Evolutionary conservation across 1,140 invertebrate genomes (phyloP).

Genomic region (Sminthurides bifidus): DNA sequence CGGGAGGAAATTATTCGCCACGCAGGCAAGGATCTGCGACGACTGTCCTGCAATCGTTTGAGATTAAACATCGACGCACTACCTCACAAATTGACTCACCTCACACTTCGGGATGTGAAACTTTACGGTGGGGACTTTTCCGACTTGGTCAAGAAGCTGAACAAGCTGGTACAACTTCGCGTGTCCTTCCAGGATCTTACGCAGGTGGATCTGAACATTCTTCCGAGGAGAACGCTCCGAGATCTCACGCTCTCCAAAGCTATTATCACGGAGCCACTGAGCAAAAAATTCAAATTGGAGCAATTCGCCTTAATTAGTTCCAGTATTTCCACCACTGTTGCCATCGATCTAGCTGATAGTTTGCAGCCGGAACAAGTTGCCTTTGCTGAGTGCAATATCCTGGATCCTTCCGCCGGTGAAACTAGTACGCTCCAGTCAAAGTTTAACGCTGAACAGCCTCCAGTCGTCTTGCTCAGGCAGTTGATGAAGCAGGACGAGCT

Average conservation of each 20-base stretch:
- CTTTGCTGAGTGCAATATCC: neutral
- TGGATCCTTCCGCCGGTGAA: neutral
- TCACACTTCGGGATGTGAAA: conserved; percentile 1
- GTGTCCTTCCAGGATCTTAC: neutral
- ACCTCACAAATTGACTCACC: neutral
- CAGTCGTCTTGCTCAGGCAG: neutral
- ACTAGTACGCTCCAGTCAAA: neutral
- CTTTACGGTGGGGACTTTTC: neutral
- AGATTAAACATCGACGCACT: neutral
- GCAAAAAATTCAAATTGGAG: conserved; percentile 1
- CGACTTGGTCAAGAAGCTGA: neutral
- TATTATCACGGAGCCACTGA: neutral
- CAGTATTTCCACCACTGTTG: neutral
- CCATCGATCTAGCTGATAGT: neutral
- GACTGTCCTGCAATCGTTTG: neutral
- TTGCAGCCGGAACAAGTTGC: neutral
- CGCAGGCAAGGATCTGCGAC: neutral
- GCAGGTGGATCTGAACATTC: neutral
- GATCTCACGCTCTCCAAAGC: neutral
- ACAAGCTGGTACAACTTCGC: neutral
- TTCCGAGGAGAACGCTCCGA: neutral
- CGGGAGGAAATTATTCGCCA: conserved; percentile 2
- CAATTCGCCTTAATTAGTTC: neutral
- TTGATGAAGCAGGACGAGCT: neutral
- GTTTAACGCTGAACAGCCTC: neutral